Evolutionary conservation across 2,888 invertebrate genomes (phyloP).

Genomic region (Andrena bicolor): DNA sequence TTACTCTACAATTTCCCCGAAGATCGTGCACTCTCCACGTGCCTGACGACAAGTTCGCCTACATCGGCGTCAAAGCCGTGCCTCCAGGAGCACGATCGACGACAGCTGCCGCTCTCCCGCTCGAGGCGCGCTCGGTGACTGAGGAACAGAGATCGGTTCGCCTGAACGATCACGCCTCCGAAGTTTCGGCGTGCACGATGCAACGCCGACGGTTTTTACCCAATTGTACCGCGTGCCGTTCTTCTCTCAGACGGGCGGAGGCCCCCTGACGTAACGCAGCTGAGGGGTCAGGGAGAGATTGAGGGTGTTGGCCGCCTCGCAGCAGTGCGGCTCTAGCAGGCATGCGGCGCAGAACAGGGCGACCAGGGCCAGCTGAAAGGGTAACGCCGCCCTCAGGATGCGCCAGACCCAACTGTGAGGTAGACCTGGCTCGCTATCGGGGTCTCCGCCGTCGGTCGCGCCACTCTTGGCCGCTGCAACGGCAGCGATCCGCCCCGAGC

Average conservation of each 20-base stretch:
- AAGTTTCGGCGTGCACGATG: constrained; percentile 25
- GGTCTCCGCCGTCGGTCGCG: constrained; percentile 87
- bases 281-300: constrained; percentile 92
- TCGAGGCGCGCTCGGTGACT: constrained; percentile 29
- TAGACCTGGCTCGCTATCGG: constrained; percentile 85
- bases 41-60: background rate
- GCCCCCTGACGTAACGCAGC: constrained; percentile 92
- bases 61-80: background rate
- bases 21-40: too few species aligned
- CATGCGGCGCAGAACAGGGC: constrained; percentile 91
- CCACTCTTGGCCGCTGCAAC: constrained; percentile 75
- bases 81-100: background rate
- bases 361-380: constrained; percentile 91
- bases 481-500: constrained; percentile 2
- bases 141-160: constrained; percentile 44
- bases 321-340: constrained; percentile 91
- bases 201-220: constrained; percentile 25
- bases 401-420: constrained; percentile 90
- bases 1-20: too few species aligned
- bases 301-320: constrained; percentile 92
- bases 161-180: constrained; percentile 31
- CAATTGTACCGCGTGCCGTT: constrained; percentile 2
- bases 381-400: constrained; percentile 90
- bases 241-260: constrained; percentile 90
- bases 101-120: background rate